These are phyloP conservation scores for Hippocampus abdominalis DNA, from an alignment of 2,113 vertebrate genomes.

Conservation along the genomic window DNA sequence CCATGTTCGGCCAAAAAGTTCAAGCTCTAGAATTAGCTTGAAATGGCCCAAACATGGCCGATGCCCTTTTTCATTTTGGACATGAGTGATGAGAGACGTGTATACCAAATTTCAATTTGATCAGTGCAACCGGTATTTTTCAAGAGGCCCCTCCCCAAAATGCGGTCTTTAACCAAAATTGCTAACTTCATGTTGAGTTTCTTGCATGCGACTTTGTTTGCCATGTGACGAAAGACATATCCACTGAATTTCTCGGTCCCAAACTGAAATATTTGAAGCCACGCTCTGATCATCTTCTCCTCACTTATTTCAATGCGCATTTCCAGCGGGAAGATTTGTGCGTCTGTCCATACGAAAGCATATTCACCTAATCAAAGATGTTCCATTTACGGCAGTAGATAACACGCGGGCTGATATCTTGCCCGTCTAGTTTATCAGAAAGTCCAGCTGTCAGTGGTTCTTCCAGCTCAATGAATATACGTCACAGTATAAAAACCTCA, in stretches of 20 bases:
- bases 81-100: no score
- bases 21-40: no score
- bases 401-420: conserved; percentile 16
- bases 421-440: conserved; percentile 30
- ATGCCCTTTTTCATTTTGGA: no score
- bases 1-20: no score
- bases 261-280: no score
- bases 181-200: background rate
- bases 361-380: conserved; percentile 39
- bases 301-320: conserved; percentile 11
- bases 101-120: no score
- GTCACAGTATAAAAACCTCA: background rate
- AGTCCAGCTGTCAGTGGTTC: background rate
- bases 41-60: no score
- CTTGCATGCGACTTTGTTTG: no score
- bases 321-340: conserved; percentile 3
- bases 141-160: no score
- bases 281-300: background rate
- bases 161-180: background rate
- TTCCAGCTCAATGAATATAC: conserved; percentile 1
- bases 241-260: no score
- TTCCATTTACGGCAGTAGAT: conserved; percentile 28
- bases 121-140: no score
- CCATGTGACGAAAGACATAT: no score
- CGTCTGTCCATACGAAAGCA: conserved; percentile 10